Base-by-base conservation (phyloP, 2,888 invertebrate genomes). In the Tortricodes alternella region DNA sequence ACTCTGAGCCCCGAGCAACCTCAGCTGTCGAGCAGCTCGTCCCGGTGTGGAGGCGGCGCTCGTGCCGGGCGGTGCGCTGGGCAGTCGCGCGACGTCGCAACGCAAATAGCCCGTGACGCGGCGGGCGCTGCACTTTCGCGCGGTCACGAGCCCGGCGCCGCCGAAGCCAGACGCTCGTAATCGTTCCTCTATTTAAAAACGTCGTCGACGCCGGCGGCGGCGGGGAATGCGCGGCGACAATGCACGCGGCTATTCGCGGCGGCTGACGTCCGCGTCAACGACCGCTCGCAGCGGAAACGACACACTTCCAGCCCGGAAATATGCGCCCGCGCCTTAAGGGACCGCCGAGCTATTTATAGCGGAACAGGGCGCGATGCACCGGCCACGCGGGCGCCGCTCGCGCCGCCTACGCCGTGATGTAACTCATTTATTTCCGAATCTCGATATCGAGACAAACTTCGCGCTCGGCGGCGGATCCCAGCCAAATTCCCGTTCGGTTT, bases 301-400 rank as follows among this genome's bases (percentile, higher is more conserved):
- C 87, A 85, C 85, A 89, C 89, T 89, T 89, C 89, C 89, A 89
- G 87, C 87, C 89, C 89, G 89, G 89, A 90, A 90, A 86, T 81
- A 78, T 78, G 79, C 83, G 80, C 86, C 79, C 80, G 85, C 85
- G 88, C 83, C 88, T 89, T 86, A 87, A 89, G 88, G 89, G 89
- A 88, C 82, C 78, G 81, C 73, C 70, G 65, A 51, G 72, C 82
- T 89, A 89, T 88, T 88, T 85, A 87, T 89, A 89, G 76, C 73
- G 50, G 24, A 23, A 27, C 46, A 43, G 51, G 56, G 52, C 53
- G 46, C 53, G 46, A 51, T 49, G 56, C 53, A 52, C 34, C 55
- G 35, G 49, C 43, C 49, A 70, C 70, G 69, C 64, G 66, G 70
- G 64, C 71, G 70, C 64, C 70, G 23, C 24, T 35, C 21, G 35